Evolutionary conservation across 2,113 vertebrate species (phyloP).

Genomic region (Garra rufa): DNA sequence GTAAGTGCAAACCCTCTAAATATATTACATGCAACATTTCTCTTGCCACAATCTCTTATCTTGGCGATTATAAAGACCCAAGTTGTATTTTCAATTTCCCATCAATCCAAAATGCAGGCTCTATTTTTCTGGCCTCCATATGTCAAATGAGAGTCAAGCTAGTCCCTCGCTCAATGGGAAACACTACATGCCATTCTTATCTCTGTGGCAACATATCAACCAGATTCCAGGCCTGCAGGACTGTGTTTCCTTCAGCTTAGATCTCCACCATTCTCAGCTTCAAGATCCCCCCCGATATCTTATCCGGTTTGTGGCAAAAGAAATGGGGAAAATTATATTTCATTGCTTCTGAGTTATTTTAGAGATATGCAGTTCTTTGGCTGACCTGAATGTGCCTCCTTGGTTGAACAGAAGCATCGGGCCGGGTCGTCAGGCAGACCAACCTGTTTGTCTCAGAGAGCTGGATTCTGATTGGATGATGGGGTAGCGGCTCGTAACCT

Average conservation of each 20-base stretch:
- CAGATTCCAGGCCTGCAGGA: neutral
- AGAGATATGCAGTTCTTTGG: neutral
- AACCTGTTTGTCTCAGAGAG: constrained; percentile 25
- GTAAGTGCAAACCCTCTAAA: too few species aligned
- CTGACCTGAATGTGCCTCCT: neutral
- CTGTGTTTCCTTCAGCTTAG: neutral
- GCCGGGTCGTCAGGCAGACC: constrained; percentile 12
- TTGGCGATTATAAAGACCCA: constrained; percentile 40
- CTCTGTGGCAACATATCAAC: constrained; percentile 20
- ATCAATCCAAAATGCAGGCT: neutral
- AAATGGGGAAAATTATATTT: neutral
- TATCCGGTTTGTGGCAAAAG: neutral
- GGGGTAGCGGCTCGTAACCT: neutral
- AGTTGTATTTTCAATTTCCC: constrained; percentile 42
- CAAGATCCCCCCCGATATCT: neutral
- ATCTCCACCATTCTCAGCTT: neutral
- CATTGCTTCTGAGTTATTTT: constrained; percentile 1
- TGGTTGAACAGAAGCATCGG: neutral
- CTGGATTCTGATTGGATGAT: constrained; percentile 25
- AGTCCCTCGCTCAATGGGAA: constrained; percentile 16
- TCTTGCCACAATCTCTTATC: neutral
- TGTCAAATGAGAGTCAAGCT: constrained; percentile 37
- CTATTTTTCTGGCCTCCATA: neutral
- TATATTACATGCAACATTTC: constrained; percentile 42
- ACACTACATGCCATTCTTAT: constrained; percentile 26